These are phyloP conservation scores for Theodoxus fluviatilis DNA, from an alignment of 2,888 invertebrate genomes.

Conservation along the genomic window DNA sequence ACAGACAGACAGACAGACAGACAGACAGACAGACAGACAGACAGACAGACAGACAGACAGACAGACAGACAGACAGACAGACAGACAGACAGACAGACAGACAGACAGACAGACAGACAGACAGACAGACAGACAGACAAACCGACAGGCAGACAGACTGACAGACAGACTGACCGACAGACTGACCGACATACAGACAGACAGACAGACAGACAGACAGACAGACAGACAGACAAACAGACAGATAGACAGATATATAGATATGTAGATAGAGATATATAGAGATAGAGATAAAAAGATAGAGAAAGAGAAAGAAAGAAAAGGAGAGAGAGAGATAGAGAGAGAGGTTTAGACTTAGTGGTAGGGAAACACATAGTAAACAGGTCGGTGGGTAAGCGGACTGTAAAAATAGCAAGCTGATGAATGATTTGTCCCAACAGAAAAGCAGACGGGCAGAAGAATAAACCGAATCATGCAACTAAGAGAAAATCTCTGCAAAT, in stretches of 20 bases:
- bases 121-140: background rate
- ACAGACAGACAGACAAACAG: background rate
- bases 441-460: no score
- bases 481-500: no score
- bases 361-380: background rate
- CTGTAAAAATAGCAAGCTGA: no score
- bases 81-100: no score
- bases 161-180: background rate
- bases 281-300: background rate
- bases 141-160: background rate
- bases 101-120: background rate
- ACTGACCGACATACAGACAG: background rate
- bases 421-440: no score
- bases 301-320: background rate
- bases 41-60: no score
- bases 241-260: background rate
- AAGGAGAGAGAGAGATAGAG: conserved; percentile 4
- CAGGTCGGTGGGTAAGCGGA: no score
- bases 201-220: background rate
- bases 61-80: no score
- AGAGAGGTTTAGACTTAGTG: background rate
- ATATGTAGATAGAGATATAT: background rate
- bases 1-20: no score
- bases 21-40: no score
- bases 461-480: no score